Evolutionary conservation across 2,888 invertebrate species (phyloP), one percentile per base, ranked within the genome.

Genomic region (Dendrolimus houi): DNA sequence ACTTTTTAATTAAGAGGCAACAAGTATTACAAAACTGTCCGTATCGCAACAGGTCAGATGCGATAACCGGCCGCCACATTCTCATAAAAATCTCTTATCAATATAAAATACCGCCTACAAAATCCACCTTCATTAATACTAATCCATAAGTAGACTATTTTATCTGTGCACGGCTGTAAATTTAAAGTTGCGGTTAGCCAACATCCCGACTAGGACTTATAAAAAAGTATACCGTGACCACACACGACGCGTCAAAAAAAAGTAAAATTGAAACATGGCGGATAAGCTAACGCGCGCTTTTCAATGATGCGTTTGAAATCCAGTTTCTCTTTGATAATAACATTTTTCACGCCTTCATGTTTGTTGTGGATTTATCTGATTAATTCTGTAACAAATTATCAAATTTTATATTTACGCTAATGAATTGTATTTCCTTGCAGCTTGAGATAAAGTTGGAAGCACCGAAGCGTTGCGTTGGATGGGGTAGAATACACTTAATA

Each of bases 111-210:
- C 68, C 47, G 64, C 66, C 71, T 60, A 60, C 66, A 62, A 65
- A 67, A 71, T 63, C 64, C 60, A 66, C 62, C 61, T 70, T 74
- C 77, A 77, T 80, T 80, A 78, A 74, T 70, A 73, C 66, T 77
- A 77, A 80, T 78, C 77, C 75, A 69, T 64, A 72, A 73, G 70
- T 68, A 69, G 67, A 62, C 72, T 60, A 67, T 70, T 79, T 81
- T 80, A 81, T 81, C 79, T 76, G 59, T 66, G 65, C 57, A 64
- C 66, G 69, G 79, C 71, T 73, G 74, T 83, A 85, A 84, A 85
- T 84, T 82, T 61, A 66, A 66, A 64, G 61, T 64, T 70, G 72
- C 63, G 78, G 81, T 83, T 76, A 64, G 73, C 74, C 76, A 79
- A 83, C 77, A 76, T 77, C 75, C 72, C 77, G 71, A 63, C 60